Evolutionary conservation across 2,113 vertebrate genomes (phyloP), one percentile per base, ranked within the genome.

Genomic region (Dendrocopos noguchii): DNA sequence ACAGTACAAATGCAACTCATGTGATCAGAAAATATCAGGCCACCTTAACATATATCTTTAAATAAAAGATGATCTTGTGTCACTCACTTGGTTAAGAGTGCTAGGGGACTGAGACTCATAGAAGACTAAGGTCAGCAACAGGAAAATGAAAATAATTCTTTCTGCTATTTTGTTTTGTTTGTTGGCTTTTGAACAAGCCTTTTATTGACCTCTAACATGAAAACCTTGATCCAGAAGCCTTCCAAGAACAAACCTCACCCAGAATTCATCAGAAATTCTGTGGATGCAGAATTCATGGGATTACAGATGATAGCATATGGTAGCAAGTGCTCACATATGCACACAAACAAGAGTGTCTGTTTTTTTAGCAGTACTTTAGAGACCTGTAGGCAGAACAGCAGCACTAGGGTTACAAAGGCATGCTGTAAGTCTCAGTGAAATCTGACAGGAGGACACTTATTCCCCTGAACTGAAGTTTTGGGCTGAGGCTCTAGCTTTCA

Each of bases 241-340:
- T 86, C 33, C 70, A 67, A 82, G 57, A 44, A 78, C 63, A 86
- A 87, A 88, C 29, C 24, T 88, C 29, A 66, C 16, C 14, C 25
- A 61, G 70, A 87, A 76, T 34, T 89, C 67, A 85, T 50, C 64
- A 87, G 78, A 73, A 94, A 77, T 82, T 61, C 2, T 5, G 33
- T 50, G 20, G 67, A 76, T 50, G 31, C 46, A 91, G 39, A 91
- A 79, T 14, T 65, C 47, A 36, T 0, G 0, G 24, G 50, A 68
- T 44, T 36, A 76, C 1, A 1, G 31, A n/a, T 28, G 12, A 29
- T 39, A 80, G 0, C 36, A 36, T 10, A 36, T 9, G 36, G 73
- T 39, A 42, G 57, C 44, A 88, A 67, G 31, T 31, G 42, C 17
- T 82, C 36, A 10, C 27, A 76, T 6, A 27, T 18, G 27, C 39